Base-by-base conservation (phyloP, 2,113 vertebrate genomes). In the Thunnus thynnus region DNA sequence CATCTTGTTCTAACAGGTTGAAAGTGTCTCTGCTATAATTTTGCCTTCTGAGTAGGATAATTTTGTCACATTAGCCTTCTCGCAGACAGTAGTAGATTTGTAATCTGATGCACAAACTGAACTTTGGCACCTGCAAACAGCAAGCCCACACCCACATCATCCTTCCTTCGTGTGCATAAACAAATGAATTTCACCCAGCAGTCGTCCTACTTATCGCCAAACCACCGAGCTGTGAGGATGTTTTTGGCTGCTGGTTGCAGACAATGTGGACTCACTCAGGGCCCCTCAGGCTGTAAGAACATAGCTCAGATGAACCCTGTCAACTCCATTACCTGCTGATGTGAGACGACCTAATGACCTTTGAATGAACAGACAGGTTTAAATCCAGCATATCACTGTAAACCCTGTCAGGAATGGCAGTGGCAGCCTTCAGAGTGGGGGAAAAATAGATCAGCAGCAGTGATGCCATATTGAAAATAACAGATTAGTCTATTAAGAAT, bases 301-400 rank as follows among this genome's bases (percentile, higher is more conserved):
- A 84, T 66, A 63, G 67, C 81, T 91, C 82, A 87, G 86, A 85
- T 80, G 86, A 93, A 85, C 82, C 82, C 89, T 92, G 90, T 95
- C 93, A 94, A 87, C 90, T 89, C 84, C 88, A 94, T 94, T 94
- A 94, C 91, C 90, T 86, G 84, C 84, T 82, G 83, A 93, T 81
- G 83, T 90, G 87, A 74, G 91, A 92, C 57, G 46, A 91, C 87
- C 88, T 88, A 81, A 83, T 94, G 94, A 93, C 92, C 94, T 94
- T 93, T 93, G 79, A 82, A 83, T 77, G 80, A 86, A 68, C 72
- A 83, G 78, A 76, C 80, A 75, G 81, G 82, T 85, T 85, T 79
- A 75, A 88, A 88, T 86, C 77, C 62, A 76, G 61, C 64, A 83
- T 76, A 72, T 80, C 69, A 63, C 75, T 61, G 72, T 76, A 72